Evolutionary conservation across 2,797 vertebrate genomes (phyloP).

Genomic region (Urosaurus nigricauda): DNA sequence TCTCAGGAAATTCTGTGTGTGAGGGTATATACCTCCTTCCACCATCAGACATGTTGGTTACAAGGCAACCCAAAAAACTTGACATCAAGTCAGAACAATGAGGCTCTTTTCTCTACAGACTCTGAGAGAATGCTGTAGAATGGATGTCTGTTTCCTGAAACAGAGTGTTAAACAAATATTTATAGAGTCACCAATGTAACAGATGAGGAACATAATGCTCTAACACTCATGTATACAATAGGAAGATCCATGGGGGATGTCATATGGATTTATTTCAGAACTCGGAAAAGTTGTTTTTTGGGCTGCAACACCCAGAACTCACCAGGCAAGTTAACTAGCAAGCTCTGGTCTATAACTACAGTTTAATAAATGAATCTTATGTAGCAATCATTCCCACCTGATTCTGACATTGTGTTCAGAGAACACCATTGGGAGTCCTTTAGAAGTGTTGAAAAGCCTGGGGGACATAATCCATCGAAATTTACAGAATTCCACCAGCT

Average conservation of each 20-base stretch:
- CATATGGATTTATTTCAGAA: background rate
- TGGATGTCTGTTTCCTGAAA: background rate
- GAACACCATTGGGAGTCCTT: background rate
- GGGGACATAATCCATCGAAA: background rate
- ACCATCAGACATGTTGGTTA: background rate
- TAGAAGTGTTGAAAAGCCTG: background rate
- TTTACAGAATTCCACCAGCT: background rate
- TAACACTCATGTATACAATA: background rate
- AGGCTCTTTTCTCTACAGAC: background rate
- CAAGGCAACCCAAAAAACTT: slow-evolving; percentile 31
- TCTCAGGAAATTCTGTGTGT: background rate
- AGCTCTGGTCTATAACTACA: background rate
- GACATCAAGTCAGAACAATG: slow-evolving; percentile 11
- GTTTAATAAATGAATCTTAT: background rate
- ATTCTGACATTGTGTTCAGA: background rate
- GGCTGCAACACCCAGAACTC: background rate
- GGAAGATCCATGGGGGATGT: background rate
- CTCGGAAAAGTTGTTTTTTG: background rate
- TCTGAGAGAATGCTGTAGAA: background rate
- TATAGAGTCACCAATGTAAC: background rate
- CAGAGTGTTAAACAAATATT: background rate
- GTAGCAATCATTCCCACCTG: background rate
- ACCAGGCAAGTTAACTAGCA: background rate
- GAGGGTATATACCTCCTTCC: background rate
- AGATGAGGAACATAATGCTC: background rate